Base-by-base conservation (phyloP, 2,113 vertebrate genomes). In the Hippopotamus amphibius region DNA sequence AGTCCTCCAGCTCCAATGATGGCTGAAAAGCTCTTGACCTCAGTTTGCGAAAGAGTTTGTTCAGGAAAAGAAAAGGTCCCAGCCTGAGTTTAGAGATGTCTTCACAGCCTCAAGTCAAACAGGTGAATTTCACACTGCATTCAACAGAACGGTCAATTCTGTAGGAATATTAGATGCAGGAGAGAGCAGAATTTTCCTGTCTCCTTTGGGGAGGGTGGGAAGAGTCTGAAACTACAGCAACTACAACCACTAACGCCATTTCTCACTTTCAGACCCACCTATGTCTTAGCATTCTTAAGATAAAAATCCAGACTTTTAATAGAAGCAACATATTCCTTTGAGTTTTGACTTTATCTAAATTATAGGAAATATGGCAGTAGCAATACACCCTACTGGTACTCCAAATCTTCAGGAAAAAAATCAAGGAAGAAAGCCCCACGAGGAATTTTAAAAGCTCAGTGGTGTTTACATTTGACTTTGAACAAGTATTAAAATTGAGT, bases 401-500 rank as follows among this genome's bases (percentile, higher is more conserved):
- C 19, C 17, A 86, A 57, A 68, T 82, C 59, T 82, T 81, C 26
- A 33, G 76, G 76, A 12, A 76, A 8, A 69, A 11, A 30, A 53
- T 76, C 5, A 72, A 26, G 63, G n/a, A 95, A 63, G 13, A 86
- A 88, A 3, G 7, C 37, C 41, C 37, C n/a, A 79, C 0, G 7
- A 92, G 33, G 21, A 86, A 92, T 50, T 88, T 65, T 30, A n/a
- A 90, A 93, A 61, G 26, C 14, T 92, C 41, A 43, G 37, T 26
- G 55, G 6, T 48, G 30, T 71, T 88, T 89, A 77, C 41, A 80
- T 68, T 81, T 77, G 82, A n/a, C 80, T 88, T 95, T 81, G 53
- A 68, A 69, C 21, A 71, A 90, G 21, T 55, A 59, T 50, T 81
- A 74, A 90, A 46, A 82, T 0, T 84, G 6, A 71, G 76, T 8